Percentiles rank a stretch among this genome's conserved stretches.
phyloP scores from a whole-genome alignment of 2,797 vertebrate species.

The Psittacula derbiana region DNA sequence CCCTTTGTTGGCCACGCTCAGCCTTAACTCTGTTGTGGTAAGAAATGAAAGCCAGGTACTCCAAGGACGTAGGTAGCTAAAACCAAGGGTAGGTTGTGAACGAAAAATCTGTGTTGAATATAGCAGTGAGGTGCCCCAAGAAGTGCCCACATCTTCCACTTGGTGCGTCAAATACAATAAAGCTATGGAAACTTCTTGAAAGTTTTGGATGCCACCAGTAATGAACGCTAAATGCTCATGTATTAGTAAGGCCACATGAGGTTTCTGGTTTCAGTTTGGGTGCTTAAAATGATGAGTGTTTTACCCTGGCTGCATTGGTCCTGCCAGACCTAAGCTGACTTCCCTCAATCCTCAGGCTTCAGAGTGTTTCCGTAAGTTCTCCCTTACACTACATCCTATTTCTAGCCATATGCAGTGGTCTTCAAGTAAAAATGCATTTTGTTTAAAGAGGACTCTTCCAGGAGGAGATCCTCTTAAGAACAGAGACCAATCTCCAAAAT shows the following conservation, averaged over 20 bases:
- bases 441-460: background rate
- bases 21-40: background rate
- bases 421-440: background rate
- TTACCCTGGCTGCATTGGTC: background rate
- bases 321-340: background rate
- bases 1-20: background rate
- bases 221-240: background rate
- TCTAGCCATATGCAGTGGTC: background rate
- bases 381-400: rapidly evolving
- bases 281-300: background rate
- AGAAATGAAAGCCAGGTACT: background rate
- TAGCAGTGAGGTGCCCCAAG: background rate
- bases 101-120: background rate
- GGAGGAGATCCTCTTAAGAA: background rate
- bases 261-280: background rate
- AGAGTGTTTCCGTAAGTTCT: background rate
- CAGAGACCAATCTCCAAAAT: background rate
- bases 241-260: background rate
- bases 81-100: background rate
- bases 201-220: background rate
- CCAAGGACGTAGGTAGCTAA: background rate
- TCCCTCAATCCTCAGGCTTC: background rate
- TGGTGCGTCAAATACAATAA: background rate
- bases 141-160: background rate
- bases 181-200: background rate